Evolutionary conservation across 2,797 vertebrate genomes (phyloP).

Genomic region (Phoxinus dragarum): DNA sequence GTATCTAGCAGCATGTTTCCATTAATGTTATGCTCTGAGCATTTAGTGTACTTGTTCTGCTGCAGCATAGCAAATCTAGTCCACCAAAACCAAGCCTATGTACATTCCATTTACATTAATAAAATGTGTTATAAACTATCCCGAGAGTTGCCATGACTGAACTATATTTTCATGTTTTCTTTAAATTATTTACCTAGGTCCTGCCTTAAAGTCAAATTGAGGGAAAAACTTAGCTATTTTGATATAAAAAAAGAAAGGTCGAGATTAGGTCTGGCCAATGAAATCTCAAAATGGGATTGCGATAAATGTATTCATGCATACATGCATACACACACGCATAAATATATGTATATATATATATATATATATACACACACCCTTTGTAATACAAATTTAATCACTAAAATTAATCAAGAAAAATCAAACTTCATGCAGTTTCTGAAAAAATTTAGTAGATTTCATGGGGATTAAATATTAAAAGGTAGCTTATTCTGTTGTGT

Average conservation of each 20-base stretch:
- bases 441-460: neutral
- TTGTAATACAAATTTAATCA: too few relatives aligned
- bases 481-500: neutral
- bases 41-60: neutral
- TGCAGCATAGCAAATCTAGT: neutral
- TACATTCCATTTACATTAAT: neutral
- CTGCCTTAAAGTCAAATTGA: neutral
- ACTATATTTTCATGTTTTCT: neutral
- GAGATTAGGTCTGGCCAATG: slow-evolving; percentile 70
- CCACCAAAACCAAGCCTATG: neutral
- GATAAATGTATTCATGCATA: fast-evolving
- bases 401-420: neutral
- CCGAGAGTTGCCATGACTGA: neutral
- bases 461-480: neutral
- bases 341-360: too few relatives aligned
- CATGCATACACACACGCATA: too few relatives aligned
- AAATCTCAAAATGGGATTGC: neutral
- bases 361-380: too few relatives aligned
- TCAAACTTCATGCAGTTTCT: neutral
- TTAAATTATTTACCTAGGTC: neutral
- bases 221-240: neutral
- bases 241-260: slow-evolving; percentile 77
- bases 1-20: too few relatives aligned
- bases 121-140: neutral
- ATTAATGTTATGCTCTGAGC: too few relatives aligned